These are phyloP conservation scores for Bursaphelenchus mucronatus DNA, from an alignment of 1,140 invertebrate genomes.

Conservation along the genomic window DNA sequence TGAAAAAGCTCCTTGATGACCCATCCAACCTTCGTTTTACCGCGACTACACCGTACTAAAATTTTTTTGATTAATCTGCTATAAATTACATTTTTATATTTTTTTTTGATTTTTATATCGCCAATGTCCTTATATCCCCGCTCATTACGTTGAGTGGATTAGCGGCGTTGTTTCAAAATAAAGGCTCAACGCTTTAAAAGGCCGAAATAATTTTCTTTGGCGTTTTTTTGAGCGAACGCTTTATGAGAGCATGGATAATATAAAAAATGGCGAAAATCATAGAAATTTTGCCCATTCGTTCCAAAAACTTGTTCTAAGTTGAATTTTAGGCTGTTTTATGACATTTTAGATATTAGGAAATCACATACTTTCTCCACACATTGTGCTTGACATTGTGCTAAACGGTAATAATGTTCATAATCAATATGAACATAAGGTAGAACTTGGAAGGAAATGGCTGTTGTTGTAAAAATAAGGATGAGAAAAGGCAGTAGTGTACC, in stretches of 20 bases:
- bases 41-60: slow-evolving; percentile 28
- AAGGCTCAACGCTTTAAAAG: neutral
- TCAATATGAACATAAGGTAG: slow-evolving; percentile 46
- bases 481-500: neutral
- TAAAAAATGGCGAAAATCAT: no score
- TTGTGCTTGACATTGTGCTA: slow-evolving; percentile 46
- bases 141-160: no score
- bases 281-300: no score
- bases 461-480: neutral
- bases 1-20: slow-evolving; percentile 26
- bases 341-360: slow-evolving; percentile 5
- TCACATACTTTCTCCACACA: slow-evolving; percentile 38
- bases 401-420: slow-evolving; percentile 32
- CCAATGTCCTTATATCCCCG: neutral
- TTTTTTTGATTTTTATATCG: neutral
- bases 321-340: neutral
- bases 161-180: slow-evolving; percentile 17
- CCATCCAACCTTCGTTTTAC: slow-evolving; percentile 28
- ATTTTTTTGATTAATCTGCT: slow-evolving; percentile 15
- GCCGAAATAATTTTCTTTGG: no score
- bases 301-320: neutral
- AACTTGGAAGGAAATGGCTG: slow-evolving; percentile 30
- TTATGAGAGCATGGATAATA: no score
- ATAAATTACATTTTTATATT: slow-evolving; percentile 15
- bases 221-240: no score